phyloP scores from a whole-genome alignment of 2,113 vertebrate species.

The Micromys minutus region DNA sequence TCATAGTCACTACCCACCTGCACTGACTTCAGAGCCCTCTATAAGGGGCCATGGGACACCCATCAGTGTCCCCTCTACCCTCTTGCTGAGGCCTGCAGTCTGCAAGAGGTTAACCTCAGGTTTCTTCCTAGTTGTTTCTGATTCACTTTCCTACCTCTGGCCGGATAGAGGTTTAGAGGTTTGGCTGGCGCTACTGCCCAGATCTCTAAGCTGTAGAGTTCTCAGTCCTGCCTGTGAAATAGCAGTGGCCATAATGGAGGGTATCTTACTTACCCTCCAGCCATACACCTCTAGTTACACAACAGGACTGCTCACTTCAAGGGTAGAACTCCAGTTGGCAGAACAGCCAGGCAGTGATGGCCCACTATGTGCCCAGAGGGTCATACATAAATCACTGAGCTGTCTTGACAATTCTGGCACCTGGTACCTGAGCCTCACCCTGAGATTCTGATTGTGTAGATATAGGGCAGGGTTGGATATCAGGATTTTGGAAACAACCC shows the following conservation, averaged over 20 bases:
- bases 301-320: not conserved
- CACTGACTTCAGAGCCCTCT: not conserved
- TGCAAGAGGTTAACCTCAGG: slow-evolving; percentile 73
- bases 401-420: not conserved
- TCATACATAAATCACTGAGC: not conserved
- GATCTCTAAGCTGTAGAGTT: not conserved
- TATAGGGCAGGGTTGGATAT: not conserved
- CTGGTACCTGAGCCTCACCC: not conserved
- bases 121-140: slow-evolving; percentile 71
- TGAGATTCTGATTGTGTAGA: not conserved
- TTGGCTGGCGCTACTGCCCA: slow-evolving; percentile 62
- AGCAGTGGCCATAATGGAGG: not conserved
- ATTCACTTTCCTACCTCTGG: slow-evolving; percentile 74
- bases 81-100: not conserved
- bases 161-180: slow-evolving; percentile 75
- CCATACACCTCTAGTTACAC: not conserved
- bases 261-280: not conserved
- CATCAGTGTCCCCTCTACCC: not conserved
- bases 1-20: not conserved
- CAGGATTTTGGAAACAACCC: not conserved
- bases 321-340: not conserved
- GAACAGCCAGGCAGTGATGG: not conserved
- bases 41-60: not conserved
- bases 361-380: not conserved
- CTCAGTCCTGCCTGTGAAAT: not conserved